Percentiles rank a stretch among this genome's conserved stretches.
These are phyloP conservation scores for Egretta garzetta DNA, from an alignment of 2,113 vertebrate genomes.

Conservation along the genomic window DNA sequence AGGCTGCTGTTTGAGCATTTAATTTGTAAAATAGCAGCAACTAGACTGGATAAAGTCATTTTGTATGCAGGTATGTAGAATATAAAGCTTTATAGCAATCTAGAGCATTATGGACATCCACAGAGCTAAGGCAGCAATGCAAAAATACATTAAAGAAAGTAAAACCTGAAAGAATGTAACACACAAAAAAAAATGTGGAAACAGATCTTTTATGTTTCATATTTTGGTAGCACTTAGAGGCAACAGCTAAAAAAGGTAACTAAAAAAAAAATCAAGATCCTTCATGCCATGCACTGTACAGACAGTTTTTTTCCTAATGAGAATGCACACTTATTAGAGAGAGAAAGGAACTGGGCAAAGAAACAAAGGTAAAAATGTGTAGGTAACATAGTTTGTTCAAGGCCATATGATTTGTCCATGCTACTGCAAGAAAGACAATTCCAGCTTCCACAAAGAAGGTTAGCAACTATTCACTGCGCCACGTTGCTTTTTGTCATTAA, in stretches of 20 bases:
- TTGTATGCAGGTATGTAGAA: not conserved
- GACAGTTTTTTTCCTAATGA: not conserved
- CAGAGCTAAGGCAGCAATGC: not conserved
- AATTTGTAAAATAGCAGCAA: not conserved
- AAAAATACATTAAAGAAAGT: not conserved
- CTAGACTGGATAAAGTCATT: not conserved
- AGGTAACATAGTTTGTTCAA: not conserved
- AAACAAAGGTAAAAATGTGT: not conserved
- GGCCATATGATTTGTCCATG: not conserved
- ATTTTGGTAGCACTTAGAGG: not conserved
- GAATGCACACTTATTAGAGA: not conserved
- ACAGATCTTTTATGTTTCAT: not conserved
- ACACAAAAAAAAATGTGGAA: no score
- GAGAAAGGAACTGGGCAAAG: not conserved
- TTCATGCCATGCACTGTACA: not conserved
- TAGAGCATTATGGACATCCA: not conserved
- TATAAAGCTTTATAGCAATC: not conserved
- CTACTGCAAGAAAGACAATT: not conserved
- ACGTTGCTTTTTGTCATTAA: not conserved
- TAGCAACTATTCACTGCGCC: not conserved
- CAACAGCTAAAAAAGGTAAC: not conserved
- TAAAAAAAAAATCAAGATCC: not conserved
- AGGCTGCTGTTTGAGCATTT: not conserved
- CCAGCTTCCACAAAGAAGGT: not conserved
- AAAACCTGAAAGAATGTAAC: not conserved